Evolutionary conservation across 64 coral and sea anemone genomes (phyloP).

Genomic region (Anthopleura sola): DNA sequence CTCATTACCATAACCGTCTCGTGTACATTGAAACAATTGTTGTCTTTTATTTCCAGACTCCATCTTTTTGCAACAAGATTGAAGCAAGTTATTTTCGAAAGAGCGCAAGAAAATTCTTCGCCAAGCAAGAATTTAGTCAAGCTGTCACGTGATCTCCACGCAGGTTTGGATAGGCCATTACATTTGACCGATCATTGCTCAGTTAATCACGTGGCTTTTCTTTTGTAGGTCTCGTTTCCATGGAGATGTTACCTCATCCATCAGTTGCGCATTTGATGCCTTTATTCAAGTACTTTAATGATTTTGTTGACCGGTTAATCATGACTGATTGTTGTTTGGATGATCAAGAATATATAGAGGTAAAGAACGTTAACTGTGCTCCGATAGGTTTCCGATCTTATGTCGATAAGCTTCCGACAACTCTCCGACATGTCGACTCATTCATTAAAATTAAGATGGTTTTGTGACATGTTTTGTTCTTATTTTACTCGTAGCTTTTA

Average conservation of each 20-base stretch:
- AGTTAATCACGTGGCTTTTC: neutral
- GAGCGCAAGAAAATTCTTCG: neutral
- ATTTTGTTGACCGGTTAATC: neutral
- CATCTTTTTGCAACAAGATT: conserved; percentile 6
- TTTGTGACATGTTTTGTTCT: too few relatives aligned
- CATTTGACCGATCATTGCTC: neutral
- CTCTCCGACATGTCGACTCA: neutral
- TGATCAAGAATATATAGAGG: neutral
- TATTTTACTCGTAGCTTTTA: too few relatives aligned
- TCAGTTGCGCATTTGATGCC: conserved; percentile 45
- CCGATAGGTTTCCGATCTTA: neutral
- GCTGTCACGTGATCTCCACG: conserved; percentile 26
- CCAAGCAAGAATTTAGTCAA: conserved; percentile 15
- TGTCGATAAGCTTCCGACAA: neutral
- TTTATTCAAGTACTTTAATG: conserved; percentile 30
- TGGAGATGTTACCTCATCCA: conserved; percentile 42
- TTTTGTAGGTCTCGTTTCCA: conserved; percentile 26
- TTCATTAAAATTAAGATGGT: too few relatives aligned
- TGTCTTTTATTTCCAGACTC: neutral
- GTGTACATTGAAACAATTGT: neutral
- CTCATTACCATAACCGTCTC: too few relatives aligned
- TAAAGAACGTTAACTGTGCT: neutral
- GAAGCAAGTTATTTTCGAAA: neutral
- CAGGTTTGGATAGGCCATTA: conserved; percentile 14
- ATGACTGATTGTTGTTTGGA: neutral